Percentiles rank a stretch among this genome's conserved stretches.
Conservation (phyloP, 1,140 invertebrate genomes). For the Drosophila sturtevanti region DNA sequence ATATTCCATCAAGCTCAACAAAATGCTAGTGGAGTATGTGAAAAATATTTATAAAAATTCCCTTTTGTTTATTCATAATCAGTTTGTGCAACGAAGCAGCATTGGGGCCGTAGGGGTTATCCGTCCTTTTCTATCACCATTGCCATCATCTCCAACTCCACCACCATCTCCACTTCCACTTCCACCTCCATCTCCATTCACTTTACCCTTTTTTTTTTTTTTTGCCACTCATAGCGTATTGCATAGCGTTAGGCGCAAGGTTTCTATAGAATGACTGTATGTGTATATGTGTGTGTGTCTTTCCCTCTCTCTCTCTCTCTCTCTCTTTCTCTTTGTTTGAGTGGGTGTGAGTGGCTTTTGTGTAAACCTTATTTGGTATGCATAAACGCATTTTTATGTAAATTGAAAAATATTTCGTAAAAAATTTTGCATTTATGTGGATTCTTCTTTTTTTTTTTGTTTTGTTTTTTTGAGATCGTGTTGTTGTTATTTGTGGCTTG, state of each 20-base stretch:
- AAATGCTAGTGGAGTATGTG: slow-evolving; percentile 23
- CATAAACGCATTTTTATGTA: slow-evolving; percentile 79
- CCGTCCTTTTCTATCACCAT: neutral
- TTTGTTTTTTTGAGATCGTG: slow-evolving; percentile 14
- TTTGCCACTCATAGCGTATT: slow-evolving; percentile 31
- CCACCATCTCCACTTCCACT: neutral
- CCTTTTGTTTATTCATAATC: slow-evolving; percentile 77
- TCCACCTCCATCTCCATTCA: neutral
- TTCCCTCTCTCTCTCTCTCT: neutral
- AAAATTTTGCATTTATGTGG: slow-evolving; percentile 24
- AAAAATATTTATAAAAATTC: slow-evolving; percentile 70
- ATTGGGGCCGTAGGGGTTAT: slow-evolving; percentile 24
- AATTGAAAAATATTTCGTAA: slow-evolving; percentile 75
- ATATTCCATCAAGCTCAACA: slow-evolving; percentile 57
- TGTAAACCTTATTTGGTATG: slow-evolving; percentile 68
- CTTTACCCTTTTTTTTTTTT: no score
- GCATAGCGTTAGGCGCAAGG: slow-evolving; percentile 63
- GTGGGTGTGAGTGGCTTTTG: slow-evolving; percentile 25
- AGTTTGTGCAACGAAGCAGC: slow-evolving; percentile 72
- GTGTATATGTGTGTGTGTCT: no score
- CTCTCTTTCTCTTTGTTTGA: neutral
- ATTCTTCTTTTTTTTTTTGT: slow-evolving; percentile 11
- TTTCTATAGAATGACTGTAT: slow-evolving; percentile 17
- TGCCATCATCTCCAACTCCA: neutral
- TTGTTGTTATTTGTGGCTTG: slow-evolving; percentile 18